Percentiles rank a stretch among this genome's conserved stretches.
phyloP scores from a whole-genome alignment of 2,888 invertebrate species.

The Andrena praecox region DNA sequence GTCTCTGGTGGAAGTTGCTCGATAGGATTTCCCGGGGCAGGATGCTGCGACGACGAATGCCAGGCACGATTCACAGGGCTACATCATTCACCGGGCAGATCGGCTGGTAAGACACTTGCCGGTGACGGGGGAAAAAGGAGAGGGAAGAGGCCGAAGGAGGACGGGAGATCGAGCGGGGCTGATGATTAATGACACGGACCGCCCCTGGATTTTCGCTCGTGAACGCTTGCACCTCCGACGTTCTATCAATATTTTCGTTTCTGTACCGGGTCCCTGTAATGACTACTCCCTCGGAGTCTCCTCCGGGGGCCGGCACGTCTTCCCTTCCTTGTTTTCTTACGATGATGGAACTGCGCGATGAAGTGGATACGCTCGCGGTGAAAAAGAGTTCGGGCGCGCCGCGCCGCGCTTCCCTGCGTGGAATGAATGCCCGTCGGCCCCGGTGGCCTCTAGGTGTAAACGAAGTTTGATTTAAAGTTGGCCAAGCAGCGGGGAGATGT shows the following conservation, averaged over 20 bases:
- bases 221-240: constrained; percentile 54
- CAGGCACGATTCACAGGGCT: constrained; percentile 67
- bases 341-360: constrained; percentile 44
- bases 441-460: constrained; percentile 22
- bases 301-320: constrained; percentile 22
- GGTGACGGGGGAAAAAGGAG: constrained; percentile 2
- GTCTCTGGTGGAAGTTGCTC: constrained; percentile 35
- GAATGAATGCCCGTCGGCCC: constrained; percentile 16
- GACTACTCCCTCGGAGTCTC: constrained; percentile 40
- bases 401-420: constrained; percentile 2
- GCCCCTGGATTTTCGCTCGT: constrained; percentile 56
- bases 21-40: constrained; percentile 51
- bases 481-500: not conserved
- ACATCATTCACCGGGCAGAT: constrained; percentile 70
- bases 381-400: constrained; percentile 27
- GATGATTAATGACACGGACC: constrained; percentile 68
- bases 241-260: constrained; percentile 61
- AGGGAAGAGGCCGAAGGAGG: constrained; percentile 3
- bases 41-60: constrained; percentile 64
- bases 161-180: constrained; percentile 21
- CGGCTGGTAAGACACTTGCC: constrained; percentile 64
- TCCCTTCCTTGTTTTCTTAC: constrained; percentile 34
- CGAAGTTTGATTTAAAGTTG: constrained; percentile 28
- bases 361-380: constrained; percentile 36
- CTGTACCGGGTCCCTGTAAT: constrained; percentile 28